These are phyloP conservation scores for Nymphicus hollandicus DNA, from an alignment of 2,113 vertebrate species.

Conservation along the genomic window DNA sequence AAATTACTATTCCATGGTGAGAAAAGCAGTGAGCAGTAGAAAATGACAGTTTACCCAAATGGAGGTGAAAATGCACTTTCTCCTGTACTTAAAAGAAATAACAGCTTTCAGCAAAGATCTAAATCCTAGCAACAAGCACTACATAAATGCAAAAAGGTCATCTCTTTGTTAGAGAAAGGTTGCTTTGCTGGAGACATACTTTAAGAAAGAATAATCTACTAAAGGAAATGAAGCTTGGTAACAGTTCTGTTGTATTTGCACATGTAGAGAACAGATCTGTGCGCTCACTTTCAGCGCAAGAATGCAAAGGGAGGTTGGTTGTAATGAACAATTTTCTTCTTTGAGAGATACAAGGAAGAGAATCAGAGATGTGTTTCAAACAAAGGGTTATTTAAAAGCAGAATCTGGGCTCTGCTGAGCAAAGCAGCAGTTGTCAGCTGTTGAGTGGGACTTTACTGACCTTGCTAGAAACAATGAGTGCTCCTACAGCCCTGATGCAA, in stretches of 20 bases:
- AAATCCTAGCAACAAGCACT: slow-evolving; percentile 58
- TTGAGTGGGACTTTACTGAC: not conserved
- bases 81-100: slow-evolving; percentile 58
- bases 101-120: slow-evolving; percentile 64
- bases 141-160: slow-evolving; percentile 58
- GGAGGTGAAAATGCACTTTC: slow-evolving; percentile 54
- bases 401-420: not conserved
- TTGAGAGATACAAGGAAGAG: not conserved
- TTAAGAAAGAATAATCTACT: slow-evolving; percentile 10
- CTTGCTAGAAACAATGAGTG: not conserved
- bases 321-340: not conserved
- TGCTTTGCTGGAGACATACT: not conserved
- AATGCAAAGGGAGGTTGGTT: not conserved
- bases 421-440: not conserved
- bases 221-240: slow-evolving; percentile 21
- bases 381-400: not conserved
- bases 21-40: slow-evolving; percentile 53
- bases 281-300: not conserved
- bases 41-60: slow-evolving; percentile 59
- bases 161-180: slow-evolving; percentile 45
- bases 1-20: slow-evolving; percentile 43
- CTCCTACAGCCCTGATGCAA: not conserved
- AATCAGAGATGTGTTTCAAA: not conserved
- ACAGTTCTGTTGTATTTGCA: slow-evolving; percentile 28
- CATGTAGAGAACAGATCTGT: not conserved